A percentile compares a stretch with the other conserved stretches of the same genome.
Evolutionary conservation across 2,797 vertebrate species (phyloP).

Genomic region (Chelmon rostratus): DNA sequence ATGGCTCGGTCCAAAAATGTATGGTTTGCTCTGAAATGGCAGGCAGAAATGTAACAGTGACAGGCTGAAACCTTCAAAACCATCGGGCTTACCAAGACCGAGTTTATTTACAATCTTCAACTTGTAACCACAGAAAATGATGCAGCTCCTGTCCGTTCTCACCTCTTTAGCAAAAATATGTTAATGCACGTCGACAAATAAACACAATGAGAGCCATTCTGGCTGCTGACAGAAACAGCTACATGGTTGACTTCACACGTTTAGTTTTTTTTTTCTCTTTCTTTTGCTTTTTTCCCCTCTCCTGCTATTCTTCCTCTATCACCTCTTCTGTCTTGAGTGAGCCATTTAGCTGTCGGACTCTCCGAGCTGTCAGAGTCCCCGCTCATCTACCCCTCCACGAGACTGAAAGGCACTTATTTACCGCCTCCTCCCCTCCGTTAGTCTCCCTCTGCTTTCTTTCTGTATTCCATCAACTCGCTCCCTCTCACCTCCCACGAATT

Average conservation of each 20-base stretch:
- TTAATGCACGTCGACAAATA: slow-evolving; percentile 43
- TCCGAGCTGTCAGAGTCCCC: slow-evolving; percentile 58
- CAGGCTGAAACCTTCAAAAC: background rate
- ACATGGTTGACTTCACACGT: slow-evolving; percentile 50
- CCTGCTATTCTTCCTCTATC: slow-evolving; percentile 54
- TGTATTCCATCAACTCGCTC: slow-evolving; percentile 34
- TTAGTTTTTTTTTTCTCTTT: slow-evolving; percentile 12
- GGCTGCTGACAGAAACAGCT: slow-evolving; percentile 52
- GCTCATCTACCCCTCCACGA: slow-evolving; percentile 56
- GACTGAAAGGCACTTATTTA: slow-evolving; percentile 74
- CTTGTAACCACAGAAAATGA: background rate
- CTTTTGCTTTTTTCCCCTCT: slow-evolving; percentile 12
- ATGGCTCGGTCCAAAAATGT: background rate
- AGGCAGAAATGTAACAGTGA: background rate
- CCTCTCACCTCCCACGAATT: slow-evolving; percentile 46
- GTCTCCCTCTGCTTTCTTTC: slow-evolving; percentile 26
- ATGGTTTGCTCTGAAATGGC: background rate
- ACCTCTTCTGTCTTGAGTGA: slow-evolving; percentile 60
- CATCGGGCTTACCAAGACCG: background rate
- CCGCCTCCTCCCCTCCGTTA: slow-evolving; percentile 41
- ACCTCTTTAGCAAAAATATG: slow-evolving; percentile 37
- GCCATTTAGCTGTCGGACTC: slow-evolving; percentile 72
- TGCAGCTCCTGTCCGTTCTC: background rate
- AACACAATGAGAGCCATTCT: slow-evolving; percentile 35
- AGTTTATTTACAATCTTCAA: background rate